A percentile compares a stretch with the other conserved stretches of the same genome.
Evolutionary conservation across 2,888 invertebrate species (phyloP).

Genomic region (Dryobotodes eremita): DNA sequence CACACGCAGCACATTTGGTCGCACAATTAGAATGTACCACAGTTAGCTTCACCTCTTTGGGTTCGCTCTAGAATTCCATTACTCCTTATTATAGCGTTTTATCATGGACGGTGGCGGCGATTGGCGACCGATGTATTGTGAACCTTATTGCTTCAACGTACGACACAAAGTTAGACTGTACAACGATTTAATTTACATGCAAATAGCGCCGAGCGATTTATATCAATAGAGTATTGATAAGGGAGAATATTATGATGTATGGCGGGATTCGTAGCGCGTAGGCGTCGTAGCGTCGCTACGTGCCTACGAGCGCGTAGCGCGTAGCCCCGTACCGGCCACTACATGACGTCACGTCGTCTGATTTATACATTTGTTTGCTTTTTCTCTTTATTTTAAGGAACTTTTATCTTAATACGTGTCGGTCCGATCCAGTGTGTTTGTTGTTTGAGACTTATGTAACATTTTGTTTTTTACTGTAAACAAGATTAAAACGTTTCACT

Average conservation of each 20-base stretch:
- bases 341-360: slow-evolving; percentile 28
- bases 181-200: slow-evolving; percentile 47
- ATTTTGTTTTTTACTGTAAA: slow-evolving; percentile 1
- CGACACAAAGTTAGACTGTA: slow-evolving; percentile 5
- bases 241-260: slow-evolving; percentile 57
- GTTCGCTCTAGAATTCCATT: slow-evolving; percentile 39
- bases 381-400: slow-evolving; percentile 6
- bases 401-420: slow-evolving; percentile 1
- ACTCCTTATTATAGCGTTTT: slow-evolving; percentile 43
- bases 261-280: slow-evolving; percentile 41
- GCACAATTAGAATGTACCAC: slow-evolving; percentile 1
- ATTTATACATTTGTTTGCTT: slow-evolving; percentile 42
- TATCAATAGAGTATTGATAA: slow-evolving; percentile 66
- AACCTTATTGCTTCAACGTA: slow-evolving; percentile 30
- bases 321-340: slow-evolving; percentile 29
- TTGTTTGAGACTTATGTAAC: not conserved
- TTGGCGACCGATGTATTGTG: slow-evolving; percentile 1
- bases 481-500: not conserved
- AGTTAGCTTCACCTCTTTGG: slow-evolving; percentile 24
- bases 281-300: slow-evolving; percentile 59
- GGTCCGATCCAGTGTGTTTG: not conserved
- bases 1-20: not conserved
- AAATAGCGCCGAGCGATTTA: slow-evolving; percentile 59
- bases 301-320: slow-evolving; percentile 44
- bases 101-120: slow-evolving; percentile 40